Percentiles rank a stretch among this genome's conserved stretches.
phyloP scores from a whole-genome alignment of 2,113 vertebrate species.

The Pelusios castaneus region DNA sequence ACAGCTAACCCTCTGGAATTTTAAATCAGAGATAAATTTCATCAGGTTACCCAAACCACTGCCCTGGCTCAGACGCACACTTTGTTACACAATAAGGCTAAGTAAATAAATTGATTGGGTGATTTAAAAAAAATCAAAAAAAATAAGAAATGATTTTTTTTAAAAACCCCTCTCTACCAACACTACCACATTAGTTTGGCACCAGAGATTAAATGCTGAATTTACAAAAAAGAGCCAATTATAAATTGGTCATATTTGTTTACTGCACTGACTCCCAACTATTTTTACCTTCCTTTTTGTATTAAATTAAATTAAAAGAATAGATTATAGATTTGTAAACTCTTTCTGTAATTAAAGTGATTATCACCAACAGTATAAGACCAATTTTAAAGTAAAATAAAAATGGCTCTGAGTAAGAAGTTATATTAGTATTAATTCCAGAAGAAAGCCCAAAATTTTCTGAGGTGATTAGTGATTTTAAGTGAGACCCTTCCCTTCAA shows the following conservation, averaged over 20 bases:
- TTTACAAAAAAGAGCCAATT: background rate
- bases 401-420: background rate
- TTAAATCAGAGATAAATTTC: slow-evolving; percentile 15
- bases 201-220: background rate
- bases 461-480: background rate
- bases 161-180: background rate
- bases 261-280: background rate
- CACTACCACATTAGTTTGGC: background rate
- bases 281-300: background rate
- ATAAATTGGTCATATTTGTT: background rate
- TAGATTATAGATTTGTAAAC: background rate
- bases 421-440: background rate
- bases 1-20: background rate
- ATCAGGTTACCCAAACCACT: slow-evolving; percentile 40
- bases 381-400: background rate
- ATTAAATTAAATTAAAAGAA: background rate
- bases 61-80: slow-evolving; percentile 3
- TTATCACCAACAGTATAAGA: background rate
- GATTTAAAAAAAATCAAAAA: background rate
- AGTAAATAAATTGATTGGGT: slow-evolving; percentile 24
- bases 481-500: background rate
- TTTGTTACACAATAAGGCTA: background rate
- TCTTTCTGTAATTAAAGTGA: background rate
- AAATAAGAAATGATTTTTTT: too few species aligned
- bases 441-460: background rate